These are phyloP conservation scores for Itoplectis maculator DNA, from an alignment of 2,888 invertebrate genomes.

Conservation along the genomic window DNA sequence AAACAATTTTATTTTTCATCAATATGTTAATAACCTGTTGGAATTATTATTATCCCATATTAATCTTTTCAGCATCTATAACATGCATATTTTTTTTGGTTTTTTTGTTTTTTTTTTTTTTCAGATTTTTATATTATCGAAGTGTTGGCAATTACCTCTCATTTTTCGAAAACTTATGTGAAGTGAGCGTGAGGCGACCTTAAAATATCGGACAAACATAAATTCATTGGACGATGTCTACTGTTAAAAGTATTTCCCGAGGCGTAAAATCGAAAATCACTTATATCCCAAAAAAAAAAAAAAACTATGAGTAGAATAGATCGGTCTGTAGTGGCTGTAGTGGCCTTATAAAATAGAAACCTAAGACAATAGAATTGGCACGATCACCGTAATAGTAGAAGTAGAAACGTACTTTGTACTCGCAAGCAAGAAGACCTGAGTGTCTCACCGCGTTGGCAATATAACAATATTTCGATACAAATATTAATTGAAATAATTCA, in stretches of 20 bases:
- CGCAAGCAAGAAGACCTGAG: conserved; percentile 59
- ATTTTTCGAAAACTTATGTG: too few relatives aligned
- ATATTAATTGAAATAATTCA: conserved; percentile 50
- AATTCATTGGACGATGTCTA: conserved; percentile 26
- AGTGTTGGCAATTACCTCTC: too few relatives aligned
- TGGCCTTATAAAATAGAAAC: conserved; percentile 31
- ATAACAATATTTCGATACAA: conserved; percentile 48
- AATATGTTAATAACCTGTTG: too few relatives aligned
- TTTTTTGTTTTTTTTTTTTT: too few relatives aligned
- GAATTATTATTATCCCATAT: too few relatives aligned
- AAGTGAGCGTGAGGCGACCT: too few relatives aligned
- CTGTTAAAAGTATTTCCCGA: conserved; percentile 45
- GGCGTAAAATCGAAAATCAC: conserved; percentile 30
- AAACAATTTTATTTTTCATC: too few relatives aligned
- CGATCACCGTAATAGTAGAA: conserved; percentile 56
- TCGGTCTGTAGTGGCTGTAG: conserved; percentile 36
- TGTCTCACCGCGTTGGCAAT: conserved; percentile 46
- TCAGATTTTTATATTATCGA: too few relatives aligned
- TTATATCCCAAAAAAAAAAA: conserved; percentile 41
- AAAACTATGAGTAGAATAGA: conserved; percentile 1
- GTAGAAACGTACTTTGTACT: conserved; percentile 66
- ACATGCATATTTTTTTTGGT: too few relatives aligned
- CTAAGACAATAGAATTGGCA: conserved; percentile 62
- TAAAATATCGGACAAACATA: not conserved
- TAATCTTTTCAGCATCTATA: too few relatives aligned